phyloP scores from a whole-genome alignment of 1,140 invertebrate species.

The Probaryconus sp. region DNA sequence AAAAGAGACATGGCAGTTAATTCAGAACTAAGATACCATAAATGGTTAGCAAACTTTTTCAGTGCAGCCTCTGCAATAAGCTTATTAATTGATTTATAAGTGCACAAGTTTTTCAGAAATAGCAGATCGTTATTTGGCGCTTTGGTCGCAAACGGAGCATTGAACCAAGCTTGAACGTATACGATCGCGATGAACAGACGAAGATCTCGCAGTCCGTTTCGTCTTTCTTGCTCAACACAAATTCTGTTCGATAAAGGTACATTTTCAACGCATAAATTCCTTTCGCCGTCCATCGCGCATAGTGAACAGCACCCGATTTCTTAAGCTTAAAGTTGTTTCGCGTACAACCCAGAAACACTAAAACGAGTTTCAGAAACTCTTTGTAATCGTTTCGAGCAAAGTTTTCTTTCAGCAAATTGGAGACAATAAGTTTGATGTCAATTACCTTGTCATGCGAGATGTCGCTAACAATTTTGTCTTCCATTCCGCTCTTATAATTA shows the following conservation, averaged over 20 bases:
- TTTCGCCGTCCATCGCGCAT: slow-evolving; percentile 44
- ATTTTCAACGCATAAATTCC: slow-evolving; percentile 49
- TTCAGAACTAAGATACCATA: slow-evolving; percentile 46
- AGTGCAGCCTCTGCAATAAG: slow-evolving; percentile 21
- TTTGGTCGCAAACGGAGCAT: slow-evolving; percentile 21
- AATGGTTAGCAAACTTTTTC: slow-evolving; percentile 42
- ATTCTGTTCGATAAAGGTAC: slow-evolving; percentile 31
- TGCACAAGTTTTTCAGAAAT: slow-evolving; percentile 36
- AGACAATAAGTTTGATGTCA: no score
- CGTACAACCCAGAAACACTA: slow-evolving; percentile 15
- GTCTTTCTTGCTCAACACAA: slow-evolving; percentile 51
- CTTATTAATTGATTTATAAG: slow-evolving; percentile 31
- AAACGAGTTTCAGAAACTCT: not conserved
- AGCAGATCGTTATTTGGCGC: slow-evolving; percentile 51
- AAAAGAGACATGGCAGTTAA: slow-evolving; percentile 26
- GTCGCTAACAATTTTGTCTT: not conserved
- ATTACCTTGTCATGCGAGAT: no score
- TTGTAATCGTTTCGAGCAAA: not conserved
- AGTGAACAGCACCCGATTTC: slow-evolving; percentile 14
- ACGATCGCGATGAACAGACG: slow-evolving; percentile 57
- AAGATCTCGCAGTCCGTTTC: slow-evolving; percentile 45
- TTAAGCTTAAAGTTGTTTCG: slow-evolving; percentile 3
- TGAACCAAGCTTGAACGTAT: slow-evolving; percentile 61
- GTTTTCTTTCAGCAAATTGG: not conserved
- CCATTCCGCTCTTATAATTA: slow-evolving; percentile 1